These are phyloP conservation scores for Phytoseiulus persimilis DNA, from an alignment of 2,888 invertebrate species.

Conservation along the genomic window DNA sequence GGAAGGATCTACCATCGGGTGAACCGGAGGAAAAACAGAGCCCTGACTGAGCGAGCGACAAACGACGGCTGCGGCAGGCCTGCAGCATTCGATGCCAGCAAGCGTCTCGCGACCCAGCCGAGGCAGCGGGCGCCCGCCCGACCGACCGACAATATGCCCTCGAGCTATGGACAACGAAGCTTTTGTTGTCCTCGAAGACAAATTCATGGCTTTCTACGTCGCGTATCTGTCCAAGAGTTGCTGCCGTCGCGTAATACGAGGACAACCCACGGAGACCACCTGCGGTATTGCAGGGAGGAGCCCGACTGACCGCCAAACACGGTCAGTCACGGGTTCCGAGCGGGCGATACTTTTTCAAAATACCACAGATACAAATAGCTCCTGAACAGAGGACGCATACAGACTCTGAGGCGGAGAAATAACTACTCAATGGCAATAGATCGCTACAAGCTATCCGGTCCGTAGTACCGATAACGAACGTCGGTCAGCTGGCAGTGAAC, in stretches of 20 bases:
- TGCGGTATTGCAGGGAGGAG: not conserved
- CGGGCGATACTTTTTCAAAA: not conserved
- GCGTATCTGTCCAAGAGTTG: constrained; percentile 5
- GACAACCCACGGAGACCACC: not conserved
- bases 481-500: too few relatives aligned
- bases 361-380: not conserved
- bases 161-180: not conserved
- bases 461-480: too few relatives aligned
- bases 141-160: not conserved
- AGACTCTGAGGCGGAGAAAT: too few relatives aligned
- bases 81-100: not conserved
- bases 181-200: constrained; percentile 5
- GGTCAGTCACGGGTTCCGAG: not conserved
- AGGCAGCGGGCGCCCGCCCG: not conserved
- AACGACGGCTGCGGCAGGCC: not conserved
- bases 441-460: too few relatives aligned
- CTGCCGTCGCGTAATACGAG: not conserved
- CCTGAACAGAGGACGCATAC: not conserved
- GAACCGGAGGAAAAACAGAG: not conserved
- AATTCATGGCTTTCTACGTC: not conserved
- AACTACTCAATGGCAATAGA: too few relatives aligned
- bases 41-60: not conserved
- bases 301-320: not conserved
- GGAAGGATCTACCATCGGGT: not conserved
- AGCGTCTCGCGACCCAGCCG: not conserved